phyloP scores from a whole-genome alignment of 2,113 vertebrate species.

The Suncus etruscus region DNA sequence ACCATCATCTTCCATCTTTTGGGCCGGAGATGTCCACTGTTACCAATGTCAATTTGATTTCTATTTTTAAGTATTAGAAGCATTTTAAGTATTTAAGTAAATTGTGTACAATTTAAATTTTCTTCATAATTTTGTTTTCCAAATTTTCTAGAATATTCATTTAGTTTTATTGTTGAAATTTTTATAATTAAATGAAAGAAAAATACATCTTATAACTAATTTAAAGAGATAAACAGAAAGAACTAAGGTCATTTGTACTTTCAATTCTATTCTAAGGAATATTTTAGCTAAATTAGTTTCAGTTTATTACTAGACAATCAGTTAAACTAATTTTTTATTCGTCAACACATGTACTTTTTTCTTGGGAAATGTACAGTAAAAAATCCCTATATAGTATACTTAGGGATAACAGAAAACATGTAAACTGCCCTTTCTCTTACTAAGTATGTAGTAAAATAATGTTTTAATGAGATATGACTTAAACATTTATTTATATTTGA shows the following conservation, averaged over 20 bases:
- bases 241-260: slow-evolving; percentile 1
- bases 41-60: too few species aligned
- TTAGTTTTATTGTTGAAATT: too few species aligned
- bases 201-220: background rate
- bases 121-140: too few species aligned
- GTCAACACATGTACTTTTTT: background rate
- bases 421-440: slow-evolving; percentile 50
- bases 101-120: too few species aligned
- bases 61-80: too few species aligned
- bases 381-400: too few species aligned
- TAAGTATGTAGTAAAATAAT: slow-evolving; percentile 71
- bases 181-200: background rate
- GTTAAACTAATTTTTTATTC: slow-evolving; percentile 35
- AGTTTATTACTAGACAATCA: background rate
- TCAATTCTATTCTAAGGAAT: slow-evolving; percentile 7
- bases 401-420: slow-evolving; percentile 43
- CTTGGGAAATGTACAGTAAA: slow-evolving; percentile 12
- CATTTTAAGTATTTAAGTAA: too few species aligned
- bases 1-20: too few species aligned
- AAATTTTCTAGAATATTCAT: too few species aligned
- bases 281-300: slow-evolving; percentile 39
- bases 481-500: slow-evolving; percentile 76
- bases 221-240: background rate
- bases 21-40: too few species aligned
- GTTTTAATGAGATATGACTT: slow-evolving; percentile 77